Conservation (phyloP, 2,888 invertebrate species). For the Cantharis lateralis region DNA sequence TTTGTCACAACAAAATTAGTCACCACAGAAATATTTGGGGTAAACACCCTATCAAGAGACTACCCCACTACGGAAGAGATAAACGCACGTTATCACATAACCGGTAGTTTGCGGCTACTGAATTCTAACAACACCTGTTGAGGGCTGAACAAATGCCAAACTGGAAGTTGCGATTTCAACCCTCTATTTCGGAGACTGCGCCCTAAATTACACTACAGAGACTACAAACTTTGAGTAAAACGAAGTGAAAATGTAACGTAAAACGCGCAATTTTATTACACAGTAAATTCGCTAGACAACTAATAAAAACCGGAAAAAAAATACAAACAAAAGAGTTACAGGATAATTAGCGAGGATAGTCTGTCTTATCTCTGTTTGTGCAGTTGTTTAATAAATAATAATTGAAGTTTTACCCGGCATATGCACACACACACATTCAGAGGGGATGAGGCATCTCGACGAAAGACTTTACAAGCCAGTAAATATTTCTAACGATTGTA, state of each 20-base stretch:
- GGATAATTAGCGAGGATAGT: not conserved
- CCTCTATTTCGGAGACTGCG: conserved; percentile 26
- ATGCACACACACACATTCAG: too few species aligned
- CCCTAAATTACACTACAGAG: conserved; percentile 6
- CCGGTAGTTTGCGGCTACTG: conserved; percentile 27
- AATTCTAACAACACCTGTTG: conserved; percentile 36
- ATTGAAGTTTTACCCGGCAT: too few species aligned
- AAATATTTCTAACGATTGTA: too few species aligned
- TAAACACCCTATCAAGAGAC: not conserved
- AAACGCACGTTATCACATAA: conserved; percentile 21
- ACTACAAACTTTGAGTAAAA: not conserved
- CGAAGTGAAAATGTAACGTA: not conserved
- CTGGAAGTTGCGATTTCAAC: conserved; percentile 23
- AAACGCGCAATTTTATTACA: not conserved
- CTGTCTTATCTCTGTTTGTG: not conserved
- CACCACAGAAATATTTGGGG: not conserved
- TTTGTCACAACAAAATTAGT: not conserved
- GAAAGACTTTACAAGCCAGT: too few species aligned
- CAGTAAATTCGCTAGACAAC: not conserved
- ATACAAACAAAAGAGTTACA: not conserved
- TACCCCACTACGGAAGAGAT: conserved; percentile 11
- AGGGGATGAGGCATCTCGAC: too few species aligned
- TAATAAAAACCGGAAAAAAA: not conserved
- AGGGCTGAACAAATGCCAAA: conserved; percentile 31
- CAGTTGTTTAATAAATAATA: not conserved